Evolutionary conservation across 1,140 invertebrate genomes (phyloP).

Genomic region (Sminthurides bifidus): DNA sequence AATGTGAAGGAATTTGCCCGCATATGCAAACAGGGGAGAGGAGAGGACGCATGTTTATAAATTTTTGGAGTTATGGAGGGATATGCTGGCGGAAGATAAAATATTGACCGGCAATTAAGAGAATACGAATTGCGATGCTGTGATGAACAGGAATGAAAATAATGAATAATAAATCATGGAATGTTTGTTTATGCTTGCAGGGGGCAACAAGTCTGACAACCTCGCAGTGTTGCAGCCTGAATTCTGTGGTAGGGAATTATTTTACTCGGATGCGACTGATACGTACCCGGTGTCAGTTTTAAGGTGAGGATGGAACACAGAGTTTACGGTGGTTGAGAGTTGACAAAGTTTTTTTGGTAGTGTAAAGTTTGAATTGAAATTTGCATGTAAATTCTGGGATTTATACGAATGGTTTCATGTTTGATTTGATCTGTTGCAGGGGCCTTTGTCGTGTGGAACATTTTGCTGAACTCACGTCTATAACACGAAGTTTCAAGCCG

Average conservation of each 20-base stretch:
- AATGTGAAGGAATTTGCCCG: no score
- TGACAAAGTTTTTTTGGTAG: background rate
- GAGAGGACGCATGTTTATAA: no score
- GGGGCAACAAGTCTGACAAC: conserved; percentile 16
- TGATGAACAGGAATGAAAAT: background rate
- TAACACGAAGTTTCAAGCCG: conserved; percentile 36
- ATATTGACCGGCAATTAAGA: no score
- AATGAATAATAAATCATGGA: no score
- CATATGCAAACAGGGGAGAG: no score
- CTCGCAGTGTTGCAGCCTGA: conserved; percentile 35
- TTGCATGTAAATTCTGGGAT: background rate
- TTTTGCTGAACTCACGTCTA: conserved; percentile 41
- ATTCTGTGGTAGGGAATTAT: conserved; percentile 41
- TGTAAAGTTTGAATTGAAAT: background rate
- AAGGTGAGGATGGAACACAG: conserved; percentile 34
- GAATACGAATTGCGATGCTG: background rate
- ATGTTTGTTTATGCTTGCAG: conserved; percentile 5
- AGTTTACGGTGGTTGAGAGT: background rate
- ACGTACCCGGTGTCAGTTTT: conserved; percentile 44
- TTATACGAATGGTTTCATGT: background rate
- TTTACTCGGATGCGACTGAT: conserved; percentile 44
- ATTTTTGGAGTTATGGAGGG: no score
- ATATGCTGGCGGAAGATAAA: no score
- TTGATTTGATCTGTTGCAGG: conserved; percentile 31
- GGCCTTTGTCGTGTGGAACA: conserved; percentile 44